Evolutionary conservation across 2,888 invertebrate species (phyloP).

Genomic region (Leptopilina drosophilae): DNA sequence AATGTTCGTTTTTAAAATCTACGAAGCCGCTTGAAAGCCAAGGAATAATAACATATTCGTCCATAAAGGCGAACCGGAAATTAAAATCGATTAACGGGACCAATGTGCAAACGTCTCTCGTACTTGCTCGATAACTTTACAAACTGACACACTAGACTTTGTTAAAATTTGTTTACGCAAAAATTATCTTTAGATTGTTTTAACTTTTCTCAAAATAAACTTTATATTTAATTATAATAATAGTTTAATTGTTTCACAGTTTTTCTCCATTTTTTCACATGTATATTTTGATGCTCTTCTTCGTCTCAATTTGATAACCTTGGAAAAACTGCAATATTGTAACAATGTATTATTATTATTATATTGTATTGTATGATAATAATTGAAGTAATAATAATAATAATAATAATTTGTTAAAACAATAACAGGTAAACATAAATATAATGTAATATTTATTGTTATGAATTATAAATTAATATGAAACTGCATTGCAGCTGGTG

Average conservation of each 20-base stretch:
- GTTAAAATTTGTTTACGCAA: background rate
- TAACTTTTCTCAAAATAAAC: too few species aligned
- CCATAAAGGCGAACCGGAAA: slow-evolving; percentile 64
- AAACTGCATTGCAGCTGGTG: slow-evolving; percentile 20
- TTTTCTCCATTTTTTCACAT: background rate
- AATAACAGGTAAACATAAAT: too few species aligned
- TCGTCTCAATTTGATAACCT: too few species aligned
- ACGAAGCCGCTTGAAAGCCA: slow-evolving; percentile 47
- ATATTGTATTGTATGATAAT: too few species aligned
- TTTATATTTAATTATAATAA: too few species aligned
- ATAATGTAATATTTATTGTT: too few species aligned
- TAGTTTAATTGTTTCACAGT: background rate
- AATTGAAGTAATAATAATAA: too few species aligned
- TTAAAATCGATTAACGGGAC: slow-evolving; percentile 69
- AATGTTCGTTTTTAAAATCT: slow-evolving; percentile 48
- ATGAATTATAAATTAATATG: too few species aligned
- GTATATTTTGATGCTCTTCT: background rate
- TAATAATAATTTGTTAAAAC: too few species aligned
- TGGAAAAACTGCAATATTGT: too few species aligned
- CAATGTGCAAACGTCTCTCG: slow-evolving; percentile 32
- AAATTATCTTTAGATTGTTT: background rate
- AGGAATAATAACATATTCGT: slow-evolving; percentile 54
- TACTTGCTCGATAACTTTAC: slow-evolving; percentile 36
- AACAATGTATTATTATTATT: too few species aligned
- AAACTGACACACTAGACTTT: slow-evolving; percentile 50